Evolutionary conservation across 2,797 vertebrate species (phyloP).

Genomic region (Melanogrammus aeglefinus): DNA sequence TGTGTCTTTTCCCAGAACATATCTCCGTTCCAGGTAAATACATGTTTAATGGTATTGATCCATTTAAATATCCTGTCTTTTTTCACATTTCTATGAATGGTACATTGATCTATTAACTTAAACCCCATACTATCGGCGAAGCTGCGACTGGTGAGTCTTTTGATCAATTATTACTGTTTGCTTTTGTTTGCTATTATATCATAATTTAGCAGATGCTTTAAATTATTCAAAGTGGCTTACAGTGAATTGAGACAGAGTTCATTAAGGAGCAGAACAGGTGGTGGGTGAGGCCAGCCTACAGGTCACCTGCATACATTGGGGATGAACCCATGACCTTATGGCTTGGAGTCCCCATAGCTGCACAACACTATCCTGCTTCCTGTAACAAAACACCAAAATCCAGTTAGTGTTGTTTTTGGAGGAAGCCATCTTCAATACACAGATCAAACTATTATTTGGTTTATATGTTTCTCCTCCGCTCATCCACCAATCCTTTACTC

Average conservation of each 20-base stretch:
- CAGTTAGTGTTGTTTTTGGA: neutral
- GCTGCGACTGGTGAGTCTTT: constrained; percentile 70
- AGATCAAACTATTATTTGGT: neutral
- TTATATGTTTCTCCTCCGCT: neutral
- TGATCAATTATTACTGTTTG: neutral
- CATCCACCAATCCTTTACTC: too few relatives aligned
- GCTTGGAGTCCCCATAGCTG: too few relatives aligned
- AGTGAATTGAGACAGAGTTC: neutral
- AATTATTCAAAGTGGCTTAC: neutral
- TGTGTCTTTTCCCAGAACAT: constrained; percentile 45
- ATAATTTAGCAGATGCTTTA: neutral
- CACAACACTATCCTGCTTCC: neutral
- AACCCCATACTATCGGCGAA: constrained; percentile 39
- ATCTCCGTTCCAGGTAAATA: constrained; percentile 68
- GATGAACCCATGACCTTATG: too few relatives aligned
- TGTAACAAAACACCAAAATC: neutral
- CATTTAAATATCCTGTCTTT: neutral
- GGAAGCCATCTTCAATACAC: neutral
- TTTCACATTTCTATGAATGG: neutral
- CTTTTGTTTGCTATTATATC: neutral
- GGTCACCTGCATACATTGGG: too few relatives aligned
- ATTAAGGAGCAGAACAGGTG: too few relatives aligned
- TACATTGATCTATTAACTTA: constrained; percentile 3
- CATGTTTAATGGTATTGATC: neutral
- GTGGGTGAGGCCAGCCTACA: too few relatives aligned